phyloP scores from a whole-genome alignment of 2,113 vertebrate genomes.

The Dasyprocta punctata region DNA sequence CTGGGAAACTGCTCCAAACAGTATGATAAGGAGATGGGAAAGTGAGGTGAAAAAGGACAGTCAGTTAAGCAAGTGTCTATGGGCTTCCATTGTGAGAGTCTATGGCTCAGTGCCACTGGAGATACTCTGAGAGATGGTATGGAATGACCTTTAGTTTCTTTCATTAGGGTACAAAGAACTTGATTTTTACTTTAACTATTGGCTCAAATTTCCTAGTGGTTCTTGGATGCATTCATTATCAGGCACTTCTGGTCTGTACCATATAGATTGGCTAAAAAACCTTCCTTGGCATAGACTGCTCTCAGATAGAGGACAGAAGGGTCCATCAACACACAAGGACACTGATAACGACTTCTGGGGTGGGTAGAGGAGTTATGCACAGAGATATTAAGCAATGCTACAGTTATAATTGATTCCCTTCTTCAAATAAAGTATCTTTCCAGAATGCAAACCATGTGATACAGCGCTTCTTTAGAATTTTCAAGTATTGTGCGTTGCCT shows the following conservation, averaged over 20 bases:
- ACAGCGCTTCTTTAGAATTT: not conserved
- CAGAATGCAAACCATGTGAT: not conserved
- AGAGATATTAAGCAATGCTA: not conserved
- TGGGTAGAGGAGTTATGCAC: not conserved
- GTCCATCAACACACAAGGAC: not conserved
- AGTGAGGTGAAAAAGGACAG: not conserved
- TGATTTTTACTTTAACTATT: not conserved
- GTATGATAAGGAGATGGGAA: not conserved
- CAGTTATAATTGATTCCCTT: not conserved
- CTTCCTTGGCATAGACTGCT: not conserved
- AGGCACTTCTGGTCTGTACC: not conserved
- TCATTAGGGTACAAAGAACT: not conserved
- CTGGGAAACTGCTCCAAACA: not conserved
- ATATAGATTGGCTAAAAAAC: not conserved
- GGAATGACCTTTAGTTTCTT: not conserved
- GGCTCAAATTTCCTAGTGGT: not conserved
- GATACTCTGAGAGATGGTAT: not conserved
- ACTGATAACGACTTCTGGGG: not conserved
- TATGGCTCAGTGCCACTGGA: not conserved
- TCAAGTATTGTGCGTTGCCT: not conserved
- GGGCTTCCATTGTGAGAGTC: not conserved
- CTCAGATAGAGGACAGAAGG: not conserved
- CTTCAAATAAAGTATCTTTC: not conserved
- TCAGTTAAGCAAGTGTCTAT: not conserved
- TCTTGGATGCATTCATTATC: not conserved